Conservation (phyloP, 2,113 vertebrate species). For the Tragelaphus imberbis region DNA sequence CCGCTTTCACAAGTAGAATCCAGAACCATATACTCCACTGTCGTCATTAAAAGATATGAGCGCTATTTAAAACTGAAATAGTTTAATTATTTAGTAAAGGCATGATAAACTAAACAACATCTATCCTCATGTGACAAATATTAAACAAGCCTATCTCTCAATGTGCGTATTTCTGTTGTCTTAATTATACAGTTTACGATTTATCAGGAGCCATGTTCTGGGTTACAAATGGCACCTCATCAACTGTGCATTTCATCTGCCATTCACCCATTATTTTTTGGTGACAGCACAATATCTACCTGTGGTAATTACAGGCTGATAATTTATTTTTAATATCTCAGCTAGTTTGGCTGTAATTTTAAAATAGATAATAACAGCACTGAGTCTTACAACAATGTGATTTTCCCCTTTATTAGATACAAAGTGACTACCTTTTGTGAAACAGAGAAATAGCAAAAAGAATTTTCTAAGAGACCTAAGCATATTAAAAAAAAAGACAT, state of each 20-base stretch:
- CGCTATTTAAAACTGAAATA: neutral
- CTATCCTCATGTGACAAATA: neutral
- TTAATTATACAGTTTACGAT: conserved; percentile 36
- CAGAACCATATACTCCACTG: neutral
- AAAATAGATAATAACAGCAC: conserved; percentile 60
- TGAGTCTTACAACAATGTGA: conserved; percentile 36
- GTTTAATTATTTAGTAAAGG: conserved; percentile 8
- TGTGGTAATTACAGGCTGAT: conserved; percentile 41
- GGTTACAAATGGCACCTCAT: conserved; percentile 4
- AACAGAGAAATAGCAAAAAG: conserved; percentile 26
- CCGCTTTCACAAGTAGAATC: neutral
- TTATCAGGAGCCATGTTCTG: neutral
- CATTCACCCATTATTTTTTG: conserved; percentile 46
- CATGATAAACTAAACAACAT: neutral
- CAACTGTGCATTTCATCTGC: neutral
- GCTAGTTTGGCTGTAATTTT: conserved; percentile 45
- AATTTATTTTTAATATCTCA: conserved; percentile 69
- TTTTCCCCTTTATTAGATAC: conserved; percentile 14
- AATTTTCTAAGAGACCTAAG: conserved; percentile 5
- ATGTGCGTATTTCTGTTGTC: neutral
- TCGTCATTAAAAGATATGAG: neutral
- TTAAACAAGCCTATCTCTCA: neutral
- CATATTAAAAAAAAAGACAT: neutral
- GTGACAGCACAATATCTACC: conserved; percentile 52
- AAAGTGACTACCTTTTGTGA: conserved; percentile 40